Base-by-base conservation (phyloP, 2,113 vertebrate species). In the Mastomys coucha region DNA sequence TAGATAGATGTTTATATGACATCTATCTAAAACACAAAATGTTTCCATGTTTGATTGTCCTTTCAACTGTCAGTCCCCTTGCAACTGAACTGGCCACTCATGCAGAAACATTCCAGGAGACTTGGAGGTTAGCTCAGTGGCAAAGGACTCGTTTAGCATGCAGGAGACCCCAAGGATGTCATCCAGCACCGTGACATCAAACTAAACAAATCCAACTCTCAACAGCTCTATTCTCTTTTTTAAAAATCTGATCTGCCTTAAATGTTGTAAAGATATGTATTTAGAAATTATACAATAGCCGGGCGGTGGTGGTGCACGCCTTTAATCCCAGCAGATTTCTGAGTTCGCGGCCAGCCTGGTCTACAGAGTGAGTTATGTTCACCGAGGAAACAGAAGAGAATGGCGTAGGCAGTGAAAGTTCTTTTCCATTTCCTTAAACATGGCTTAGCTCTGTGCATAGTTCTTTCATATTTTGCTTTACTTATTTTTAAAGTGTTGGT, bases 11-110 rank as follows among this genome's bases (percentile, higher is more conserved):
- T 89, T 67, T 69, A 78, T 14, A 36, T 76, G 39, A 42, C 56
- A 89, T 36, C 42, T 90, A 56, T 72, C 77, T 63, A 26, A 91
- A 84, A 85, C 72, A 20, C 49, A 96, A 95, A 81, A 49, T 78
- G 73, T 33, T 81, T 56, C 53, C 20, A 11, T 60, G 33, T 70
- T 70, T 91, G 65, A n/a, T 28, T 92, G n/a, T 95, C 58, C 45
- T 89, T 89, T 87, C 4, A 86, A n/a, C 63, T 58, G 45, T 17
- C 67, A 60, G 49, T 91, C 65, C 73, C 12, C 65, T 81, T 88
- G 63, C 11, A 73, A 77, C 39, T 85, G 39, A 85, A 42, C 24
- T 53, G 36, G 39, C 39, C 31, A 24, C 33, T 92, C 14, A 56
- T 11, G 12, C 65, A 6, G 39, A 96, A 81, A n/a, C 9, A 36